Base-by-base conservation (phyloP, 2,113 vertebrate species). In the Arvicanthis niloticus region DNA sequence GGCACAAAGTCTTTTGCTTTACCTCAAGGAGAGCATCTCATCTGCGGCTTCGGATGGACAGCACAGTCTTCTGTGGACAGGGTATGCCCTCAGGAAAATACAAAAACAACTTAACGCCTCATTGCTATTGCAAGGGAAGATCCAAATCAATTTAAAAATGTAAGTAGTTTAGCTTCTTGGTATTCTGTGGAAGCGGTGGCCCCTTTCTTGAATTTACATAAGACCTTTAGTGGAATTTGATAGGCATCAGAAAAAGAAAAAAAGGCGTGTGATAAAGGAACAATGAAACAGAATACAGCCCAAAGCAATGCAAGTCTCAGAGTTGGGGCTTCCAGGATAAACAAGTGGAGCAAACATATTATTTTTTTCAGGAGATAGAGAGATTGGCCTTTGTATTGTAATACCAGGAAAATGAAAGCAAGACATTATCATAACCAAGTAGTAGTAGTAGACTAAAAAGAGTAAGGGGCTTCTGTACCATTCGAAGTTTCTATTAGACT, bases 261-360 rank as follows among this genome's bases (percentile, higher is more conserved):
- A 95, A 95, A 78, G 89, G 19, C 45, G 42, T 65, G 24, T 80
- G 75, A 91, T 95, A 92, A 73, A 88, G 80, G 67, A 96, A 92
- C 58, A 97, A 62, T 91, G 90, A 87, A 93, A 91, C 40, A 86
- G 88, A 97, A 95, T 82, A 80, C 85, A 96, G 65, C 88, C 88
- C 6, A 94, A 93, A 96, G 96, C 91, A 94, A 90, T 88, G 73
- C 53, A 93, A 10, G n/a, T 92, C 94, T 87, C 84, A 88, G 95
- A 97, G 96, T 87, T 72, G 80, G 95, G 85, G 86, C 22, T 91
- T 73, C 65, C 40, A 95, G 94, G 92, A 94, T 96, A 97, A 95
- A 93, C 51, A 96, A 88, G 90, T 90, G 31, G 82, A 96, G 85
- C 94, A 98, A 96, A 88, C 89, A 65, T 95, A 97, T 95, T 97